Percentiles rank a stretch among this genome's conserved stretches.
phyloP scores from a whole-genome alignment of 1,140 invertebrate genomes.

The Heliconius eleuchia region DNA sequence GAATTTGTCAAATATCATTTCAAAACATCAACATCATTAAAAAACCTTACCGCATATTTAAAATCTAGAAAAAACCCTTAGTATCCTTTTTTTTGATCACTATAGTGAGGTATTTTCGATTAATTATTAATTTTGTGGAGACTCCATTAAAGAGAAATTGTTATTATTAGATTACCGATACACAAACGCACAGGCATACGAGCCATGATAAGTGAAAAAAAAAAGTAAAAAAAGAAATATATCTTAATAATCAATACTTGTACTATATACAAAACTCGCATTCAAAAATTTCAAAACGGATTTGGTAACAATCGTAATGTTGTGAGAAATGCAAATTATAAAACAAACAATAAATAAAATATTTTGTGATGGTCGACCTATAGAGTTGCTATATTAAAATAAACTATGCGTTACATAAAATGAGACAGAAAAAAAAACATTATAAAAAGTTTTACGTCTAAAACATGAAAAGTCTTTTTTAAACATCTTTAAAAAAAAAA shows the following conservation, averaged over 20 bases:
- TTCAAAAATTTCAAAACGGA: constrained; percentile 37
- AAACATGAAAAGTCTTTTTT: constrained; percentile 19
- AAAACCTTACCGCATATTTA: constrained; percentile 74
- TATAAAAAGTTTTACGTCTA: constrained; percentile 28
- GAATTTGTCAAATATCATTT: constrained; percentile 76
- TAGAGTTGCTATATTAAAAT: constrained; percentile 30
- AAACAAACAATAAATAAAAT: constrained; percentile 46
- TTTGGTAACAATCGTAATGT: constrained; percentile 50
- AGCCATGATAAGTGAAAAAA: constrained; percentile 46
- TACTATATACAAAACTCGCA: constrained; percentile 68
- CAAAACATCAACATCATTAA: constrained; percentile 78
- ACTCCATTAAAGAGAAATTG: constrained; percentile 52
- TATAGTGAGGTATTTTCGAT: constrained; percentile 79
- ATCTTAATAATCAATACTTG: constrained; percentile 46
- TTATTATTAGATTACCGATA: constrained; percentile 54
- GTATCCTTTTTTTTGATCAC: constrained; percentile 73
- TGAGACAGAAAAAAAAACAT: constrained; percentile 27
- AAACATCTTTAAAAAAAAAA: background rate
- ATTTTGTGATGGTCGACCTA: constrained; percentile 51
- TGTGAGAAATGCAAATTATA: constrained; percentile 30
- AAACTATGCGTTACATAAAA: constrained; percentile 34
- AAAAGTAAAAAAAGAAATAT: constrained; percentile 10
- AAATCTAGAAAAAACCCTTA: constrained; percentile 78
- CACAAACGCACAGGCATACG: constrained; percentile 32
- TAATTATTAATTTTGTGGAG: constrained; percentile 56